Base-by-base conservation (phyloP, 2,113 vertebrate genomes). In the Suricata suricatta region DNA sequence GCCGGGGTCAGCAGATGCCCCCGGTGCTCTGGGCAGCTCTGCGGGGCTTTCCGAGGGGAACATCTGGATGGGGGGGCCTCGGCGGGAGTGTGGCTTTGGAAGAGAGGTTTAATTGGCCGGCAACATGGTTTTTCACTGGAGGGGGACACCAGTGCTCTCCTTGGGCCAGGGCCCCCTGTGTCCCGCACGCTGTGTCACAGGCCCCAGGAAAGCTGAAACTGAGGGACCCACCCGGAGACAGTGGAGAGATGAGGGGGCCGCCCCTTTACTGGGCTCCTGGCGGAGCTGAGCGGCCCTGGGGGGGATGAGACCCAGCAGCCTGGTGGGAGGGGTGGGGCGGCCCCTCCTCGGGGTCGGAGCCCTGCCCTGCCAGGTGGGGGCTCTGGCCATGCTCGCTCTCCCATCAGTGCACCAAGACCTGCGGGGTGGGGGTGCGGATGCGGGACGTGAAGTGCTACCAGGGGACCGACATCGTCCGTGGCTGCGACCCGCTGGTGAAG, bases 391-490 rank as follows among this genome's bases (percentile, higher is more conserved):
- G 7, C 14, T 2, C 0, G 16, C 50, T 52, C 31, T 68, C 10
- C n/a, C 76, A 11, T 3, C 98, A 99, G 99, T 99, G 99, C 98
- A 99, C 99, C 0, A 99, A 99, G 96, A 99, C 99, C 2, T 99
- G 99, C 0, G 99, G 99, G 0, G 99, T 99, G 0, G 99, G 99
- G 0, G 99, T 99, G 97, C 96, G 99, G 96, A 99, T 99, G 99
- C 98, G 99, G 2, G 99, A 99, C 0, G 99, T 99, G 79, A 99
- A 99, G 97, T 99, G 99, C 94, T 99, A 99, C 98, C 99, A 99
- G 97, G 99, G 99, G 27, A 98, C 99, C 14, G 99, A 99, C 98
- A 98, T 99, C 2, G 99, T 99, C 41, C 99, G 99, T 1, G 99
- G 99, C 93, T 99, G 99, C 0, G 99, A 99, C 98, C 99, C 99